These are phyloP conservation scores for Idaea biselata DNA, from an alignment of 2,888 invertebrate genomes.

Conservation along the genomic window DNA sequence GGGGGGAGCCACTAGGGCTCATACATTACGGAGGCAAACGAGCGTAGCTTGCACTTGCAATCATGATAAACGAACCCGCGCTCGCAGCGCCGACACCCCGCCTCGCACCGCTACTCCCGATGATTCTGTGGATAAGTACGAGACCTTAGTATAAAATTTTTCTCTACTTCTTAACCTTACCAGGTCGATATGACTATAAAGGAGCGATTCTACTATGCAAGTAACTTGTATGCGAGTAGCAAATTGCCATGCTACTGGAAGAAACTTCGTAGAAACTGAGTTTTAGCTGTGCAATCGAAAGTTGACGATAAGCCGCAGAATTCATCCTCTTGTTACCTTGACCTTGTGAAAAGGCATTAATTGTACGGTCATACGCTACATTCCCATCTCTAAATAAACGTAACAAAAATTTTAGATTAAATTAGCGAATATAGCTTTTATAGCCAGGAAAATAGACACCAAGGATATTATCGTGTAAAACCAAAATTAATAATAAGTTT, in stretches of 20 bases:
- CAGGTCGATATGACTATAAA: neutral
- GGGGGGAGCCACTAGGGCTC: conserved; percentile 50
- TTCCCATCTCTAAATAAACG: too few relatives aligned
- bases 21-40: conserved; percentile 67
- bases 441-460: neutral
- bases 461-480: neutral
- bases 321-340: neutral
- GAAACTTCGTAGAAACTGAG: neutral
- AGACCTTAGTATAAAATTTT: conserved; percentile 63
- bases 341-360: too few relatives aligned
- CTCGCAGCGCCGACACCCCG: conserved; percentile 51
- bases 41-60: conserved; percentile 74
- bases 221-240: too few relatives aligned
- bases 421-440: neutral
- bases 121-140: conserved; percentile 73
- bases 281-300: neutral
- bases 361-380: too few relatives aligned
- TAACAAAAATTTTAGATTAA: neutral
- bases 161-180: neutral
- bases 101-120: conserved; percentile 61
- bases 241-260: too few relatives aligned
- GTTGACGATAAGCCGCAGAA: neutral
- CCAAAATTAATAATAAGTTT: neutral
- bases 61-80: conserved; percentile 68
- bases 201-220: too few relatives aligned